These are phyloP conservation scores for Macaca nemestrina DNA, from an alignment of 2,113 vertebrate genomes.

Conservation along the genomic window DNA sequence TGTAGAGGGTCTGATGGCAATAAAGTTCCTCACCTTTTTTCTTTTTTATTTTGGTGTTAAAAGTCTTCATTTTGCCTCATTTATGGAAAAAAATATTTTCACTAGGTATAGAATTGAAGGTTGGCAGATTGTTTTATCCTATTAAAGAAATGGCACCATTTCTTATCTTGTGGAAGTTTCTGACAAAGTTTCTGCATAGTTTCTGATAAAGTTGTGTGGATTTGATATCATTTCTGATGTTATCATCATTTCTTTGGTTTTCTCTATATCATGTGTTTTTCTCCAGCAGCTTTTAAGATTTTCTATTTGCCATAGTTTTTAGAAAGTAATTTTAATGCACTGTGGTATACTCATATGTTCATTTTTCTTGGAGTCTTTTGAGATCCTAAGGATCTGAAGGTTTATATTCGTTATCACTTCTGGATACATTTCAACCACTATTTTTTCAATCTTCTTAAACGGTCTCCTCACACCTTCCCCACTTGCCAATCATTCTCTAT, in stretches of 20 bases:
- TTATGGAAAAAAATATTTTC: neutral
- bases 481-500: neutral
- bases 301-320: neutral
- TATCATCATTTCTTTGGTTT: neutral
- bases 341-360: neutral
- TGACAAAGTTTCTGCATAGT: neutral
- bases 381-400: neutral
- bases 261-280: neutral
- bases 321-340: neutral
- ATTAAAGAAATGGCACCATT: neutral
- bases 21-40: neutral
- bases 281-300: neutral
- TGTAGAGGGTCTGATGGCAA: neutral
- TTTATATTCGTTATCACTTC: neutral
- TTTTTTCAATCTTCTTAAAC: neutral
- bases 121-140: neutral
- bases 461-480: neutral
- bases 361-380: neutral
- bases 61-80: neutral
- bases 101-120: neutral
- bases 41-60: neutral
- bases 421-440: neutral
- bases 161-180: neutral
- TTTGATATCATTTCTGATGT: neutral
- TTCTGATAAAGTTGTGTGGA: neutral